These are phyloP conservation scores for Callinectes sapidus DNA, from an alignment of 2,888 invertebrate species.

Conservation along the genomic window DNA sequence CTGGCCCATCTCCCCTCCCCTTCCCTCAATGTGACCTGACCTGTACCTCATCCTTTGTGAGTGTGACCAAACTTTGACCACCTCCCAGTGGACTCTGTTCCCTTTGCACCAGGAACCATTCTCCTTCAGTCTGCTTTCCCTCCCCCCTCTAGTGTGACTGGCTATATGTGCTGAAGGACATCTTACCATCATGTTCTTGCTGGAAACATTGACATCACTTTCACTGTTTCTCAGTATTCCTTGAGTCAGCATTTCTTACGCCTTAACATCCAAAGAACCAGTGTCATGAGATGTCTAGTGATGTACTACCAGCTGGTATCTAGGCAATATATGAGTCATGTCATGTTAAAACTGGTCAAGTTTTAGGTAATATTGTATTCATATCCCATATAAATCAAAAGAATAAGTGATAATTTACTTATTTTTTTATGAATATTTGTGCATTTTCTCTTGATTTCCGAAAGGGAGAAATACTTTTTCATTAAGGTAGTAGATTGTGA, in stretches of 20 bases:
- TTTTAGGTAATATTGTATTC: background rate
- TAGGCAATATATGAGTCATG: background rate
- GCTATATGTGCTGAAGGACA: background rate
- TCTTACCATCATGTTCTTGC: background rate
- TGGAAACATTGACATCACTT: background rate
- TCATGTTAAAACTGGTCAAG: background rate
- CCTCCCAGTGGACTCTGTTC: background rate
- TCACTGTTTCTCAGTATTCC: background rate
- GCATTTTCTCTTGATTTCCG: background rate
- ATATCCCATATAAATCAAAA: constrained; percentile 23
- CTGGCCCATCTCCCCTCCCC: background rate
- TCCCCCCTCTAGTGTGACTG: background rate
- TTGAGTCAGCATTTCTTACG: background rate
- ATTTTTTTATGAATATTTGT: background rate
- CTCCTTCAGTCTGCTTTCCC: background rate
- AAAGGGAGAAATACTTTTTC: background rate
- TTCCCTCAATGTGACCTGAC: background rate
- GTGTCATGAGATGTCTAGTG: background rate
- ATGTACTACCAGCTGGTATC: background rate
- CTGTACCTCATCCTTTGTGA: background rate
- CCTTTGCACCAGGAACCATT: background rate
- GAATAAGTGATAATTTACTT: background rate
- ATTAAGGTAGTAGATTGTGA: background rate
- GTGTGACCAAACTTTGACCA: background rate
- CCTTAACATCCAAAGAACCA: background rate